These are phyloP conservation scores for Felis chaus DNA, from an alignment of 2,113 vertebrate species.

Conservation along the genomic window DNA sequence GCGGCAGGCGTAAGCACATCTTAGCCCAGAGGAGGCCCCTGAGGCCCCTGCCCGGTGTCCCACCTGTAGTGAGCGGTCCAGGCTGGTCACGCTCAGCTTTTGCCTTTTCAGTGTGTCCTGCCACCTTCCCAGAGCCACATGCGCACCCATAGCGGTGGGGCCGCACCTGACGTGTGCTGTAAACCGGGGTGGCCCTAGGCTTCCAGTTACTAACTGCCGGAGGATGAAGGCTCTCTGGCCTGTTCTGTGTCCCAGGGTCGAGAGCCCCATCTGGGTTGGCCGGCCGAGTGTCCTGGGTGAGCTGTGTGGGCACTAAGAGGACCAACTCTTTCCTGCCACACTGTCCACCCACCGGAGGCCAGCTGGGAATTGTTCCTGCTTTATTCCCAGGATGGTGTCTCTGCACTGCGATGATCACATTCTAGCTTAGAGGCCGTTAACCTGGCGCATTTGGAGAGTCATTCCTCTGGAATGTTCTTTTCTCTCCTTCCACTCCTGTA, in stretches of 20 bases:
- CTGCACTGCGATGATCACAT: background rate
- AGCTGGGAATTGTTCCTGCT: background rate
- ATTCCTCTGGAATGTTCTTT: background rate
- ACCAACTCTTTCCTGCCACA: background rate
- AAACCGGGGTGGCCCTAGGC: background rate
- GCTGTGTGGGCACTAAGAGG: background rate
- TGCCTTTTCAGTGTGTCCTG: background rate
- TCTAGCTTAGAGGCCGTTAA: accelerated
- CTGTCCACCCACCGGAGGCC: background rate
- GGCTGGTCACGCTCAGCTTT: no score
- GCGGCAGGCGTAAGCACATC: background rate
- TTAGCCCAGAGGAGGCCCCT: background rate
- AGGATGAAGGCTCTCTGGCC: no score
- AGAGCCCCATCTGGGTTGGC: no score
- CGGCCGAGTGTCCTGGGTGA: background rate
- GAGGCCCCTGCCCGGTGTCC: background rate
- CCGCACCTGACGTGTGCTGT: accelerated
- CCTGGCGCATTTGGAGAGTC: background rate
- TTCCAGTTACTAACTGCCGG: no score
- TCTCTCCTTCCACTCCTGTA: accelerated
- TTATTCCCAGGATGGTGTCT: background rate
- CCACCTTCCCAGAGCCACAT: background rate
- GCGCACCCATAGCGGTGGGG: accelerated
- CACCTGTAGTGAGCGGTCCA: accelerated
- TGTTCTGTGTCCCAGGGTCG: accelerated